Evolutionary conservation across 2,888 invertebrate species (phyloP), one percentile per base, ranked within the genome.

Genomic region (Incurvaria masculella): DNA sequence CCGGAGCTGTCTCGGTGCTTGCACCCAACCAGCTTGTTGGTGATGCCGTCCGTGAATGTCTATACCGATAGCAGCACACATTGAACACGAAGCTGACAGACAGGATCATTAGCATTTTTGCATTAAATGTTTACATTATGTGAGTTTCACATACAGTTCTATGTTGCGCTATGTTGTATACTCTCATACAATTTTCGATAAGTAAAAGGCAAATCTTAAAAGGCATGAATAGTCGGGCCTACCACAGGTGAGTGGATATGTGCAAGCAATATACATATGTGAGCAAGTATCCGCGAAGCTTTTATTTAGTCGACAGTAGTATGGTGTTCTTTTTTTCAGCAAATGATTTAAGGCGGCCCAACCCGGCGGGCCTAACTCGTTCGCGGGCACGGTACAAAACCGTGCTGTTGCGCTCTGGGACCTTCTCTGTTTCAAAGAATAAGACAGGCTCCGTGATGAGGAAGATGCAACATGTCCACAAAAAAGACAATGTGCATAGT

Each of bases 1-100:
- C 53, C 56, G 17, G 57, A 46, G 14, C 60, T 56, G 42, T 59
- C 56, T 41, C 66, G 69, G 53, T 78, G 66, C 63, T 82, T 84
- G 59, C 90, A 91, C 27, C 91, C 92, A 48, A 96, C 83, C 58
- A 97, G 79, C 69, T 91, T 94, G 74, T 97, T 97, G 44, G 96
- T 94, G 53, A 94, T 91, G 42, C 97, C 97, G 81, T 95, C 92
- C 53, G 94, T 95, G 69, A 97, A 94, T 62, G 88, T 72, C 95
- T 97, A n/a, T n/a, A n/a, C n/a, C n/a, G n/a, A 73, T 51, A 63
- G 60, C 43, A 49, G 17, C 44, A 42, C 19, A 40, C 19, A 42
- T 20, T 33, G 14, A 10, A 5, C 4, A 16, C 21, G 17, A 46
- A 47, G 26, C 48, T 27, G 44, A 44, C 21, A 39, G 16, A 8